Evolutionary conservation across 53 echinoderm and acorn worm species (phyloP), one percentile per base, ranked within the genome.

Genomic region (Actinopyga echinites): DNA sequence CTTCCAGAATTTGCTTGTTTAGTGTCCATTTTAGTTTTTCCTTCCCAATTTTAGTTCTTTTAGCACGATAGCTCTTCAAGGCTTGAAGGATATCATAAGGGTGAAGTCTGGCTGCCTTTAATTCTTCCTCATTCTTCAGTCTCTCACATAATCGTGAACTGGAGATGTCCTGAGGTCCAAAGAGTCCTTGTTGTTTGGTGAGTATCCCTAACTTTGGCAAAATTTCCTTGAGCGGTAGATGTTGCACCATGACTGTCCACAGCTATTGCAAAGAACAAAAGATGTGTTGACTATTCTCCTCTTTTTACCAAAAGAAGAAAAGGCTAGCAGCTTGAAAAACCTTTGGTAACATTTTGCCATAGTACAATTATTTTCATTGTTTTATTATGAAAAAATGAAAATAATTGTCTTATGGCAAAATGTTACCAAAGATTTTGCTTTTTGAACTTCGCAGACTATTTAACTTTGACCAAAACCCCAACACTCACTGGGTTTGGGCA

Each of bases 191-290:
- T 17, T 49, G 13, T 33, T 87, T 44, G 3, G 96, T 92, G 61
- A 96, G 85, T 62, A 67, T 91, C 30, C 90, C 90, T 6, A 96
- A 69, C 86, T 90, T 89, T 63, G 85, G 66, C 3, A 96, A 85
- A 64, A 96, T 87, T 23, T 90, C 89, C 24, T 87, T 92, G 49
- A 96, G 74, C 29, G 96, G 94, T 69, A 94, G 66, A 44, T 86
- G 74, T 12, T 83, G 87, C 26, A 94, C 69, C 15, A 96, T 56
- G 28, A 90, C 86, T 34, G 42, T 80, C 94, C 96, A 96, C 12
- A 96, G 84, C 96, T 96, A 53, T 6, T 0, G 28, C 25, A 0
- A 8, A 23, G 8, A 32, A 64, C 23, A 64, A 64, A 28, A 8
- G 0, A 49, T 49, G 17, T 17, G 12, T 1, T 6, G 10, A 11